Percentiles rank a stretch among this genome's conserved stretches.
Evolutionary conservation across 2,797 vertebrate genomes (phyloP).

Genomic region (Scomberomorus guttatus): DNA sequence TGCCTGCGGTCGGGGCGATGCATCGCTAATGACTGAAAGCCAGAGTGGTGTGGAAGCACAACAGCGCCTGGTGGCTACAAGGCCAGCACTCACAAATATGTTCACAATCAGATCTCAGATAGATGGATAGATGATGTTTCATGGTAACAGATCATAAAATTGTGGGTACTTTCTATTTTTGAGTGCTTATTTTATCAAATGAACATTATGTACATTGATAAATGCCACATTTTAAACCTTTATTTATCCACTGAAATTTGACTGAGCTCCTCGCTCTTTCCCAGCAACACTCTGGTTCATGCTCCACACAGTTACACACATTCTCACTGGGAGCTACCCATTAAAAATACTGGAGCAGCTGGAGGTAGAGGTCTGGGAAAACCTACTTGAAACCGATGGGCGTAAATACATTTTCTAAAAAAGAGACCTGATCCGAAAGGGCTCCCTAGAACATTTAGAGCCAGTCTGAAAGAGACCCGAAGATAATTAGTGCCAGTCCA

Average conservation of each 20-base stretch:
- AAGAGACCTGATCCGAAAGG: slow-evolving; percentile 15
- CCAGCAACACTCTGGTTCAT: neutral
- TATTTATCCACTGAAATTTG: slow-evolving; percentile 14
- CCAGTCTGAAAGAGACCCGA: neutral
- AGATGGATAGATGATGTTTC: slow-evolving; percentile 41
- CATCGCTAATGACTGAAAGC: slow-evolving; percentile 84
- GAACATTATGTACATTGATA: slow-evolving; percentile 27
- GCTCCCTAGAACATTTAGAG: slow-evolving; percentile 5
- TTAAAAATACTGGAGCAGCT: slow-evolving; percentile 32
- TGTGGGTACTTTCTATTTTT: slow-evolving; percentile 11
- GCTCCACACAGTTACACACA: slow-evolving; percentile 14
- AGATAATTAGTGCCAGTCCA: slow-evolving; percentile 14
- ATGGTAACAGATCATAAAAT: slow-evolving; percentile 27
- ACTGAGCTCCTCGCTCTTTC: slow-evolving; percentile 10
- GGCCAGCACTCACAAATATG: slow-evolving; percentile 69
- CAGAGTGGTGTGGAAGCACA: slow-evolving; percentile 77
- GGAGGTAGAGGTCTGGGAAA: slow-evolving; percentile 9
- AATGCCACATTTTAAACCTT: slow-evolving; percentile 32
- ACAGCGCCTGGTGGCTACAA: slow-evolving; percentile 67
- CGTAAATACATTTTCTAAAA: slow-evolving; percentile 23
- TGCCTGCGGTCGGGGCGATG: slow-evolving; percentile 83
- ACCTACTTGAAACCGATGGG: neutral
- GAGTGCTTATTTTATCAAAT: slow-evolving; percentile 36
- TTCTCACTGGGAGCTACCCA: slow-evolving; percentile 13
- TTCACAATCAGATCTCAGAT: slow-evolving; percentile 60